Percentiles rank a stretch among this genome's conserved stretches.
Conservation (phyloP, 2,888 invertebrate species). For the Phorcus lineatus region DNA sequence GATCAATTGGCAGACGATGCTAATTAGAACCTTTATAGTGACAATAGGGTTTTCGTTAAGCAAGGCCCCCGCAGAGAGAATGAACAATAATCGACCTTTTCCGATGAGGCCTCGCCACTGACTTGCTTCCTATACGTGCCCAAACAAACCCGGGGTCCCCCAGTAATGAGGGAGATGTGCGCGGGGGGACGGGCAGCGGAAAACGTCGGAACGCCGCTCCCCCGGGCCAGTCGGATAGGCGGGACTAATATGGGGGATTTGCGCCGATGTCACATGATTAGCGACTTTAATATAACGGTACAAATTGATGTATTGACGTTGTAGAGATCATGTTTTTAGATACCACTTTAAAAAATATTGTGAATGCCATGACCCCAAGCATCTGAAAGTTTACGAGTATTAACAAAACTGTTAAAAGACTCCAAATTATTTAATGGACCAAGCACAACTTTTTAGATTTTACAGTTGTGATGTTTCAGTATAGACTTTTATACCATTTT, state of each 20-base stretch:
- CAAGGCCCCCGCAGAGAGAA: conserved; percentile 21
- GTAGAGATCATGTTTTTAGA: neutral
- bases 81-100: conserved; percentile 28
- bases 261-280: no score
- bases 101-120: conserved; percentile 20
- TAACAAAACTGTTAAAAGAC: no score
- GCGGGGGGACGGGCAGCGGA: conserved; percentile 12
- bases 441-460: no score
- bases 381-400: no score
- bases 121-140: conserved; percentile 5
- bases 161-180: conserved; percentile 1
- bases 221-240: neutral
- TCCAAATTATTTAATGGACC: no score
- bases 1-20: conserved; percentile 31
- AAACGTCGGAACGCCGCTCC: conserved; percentile 6
- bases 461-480: no score
- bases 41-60: conserved; percentile 30
- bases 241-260: no score
- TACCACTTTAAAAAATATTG: no score
- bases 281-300: neutral
- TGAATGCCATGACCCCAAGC: no score
- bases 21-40: conserved; percentile 38
- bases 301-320: neutral
- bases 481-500: no score
- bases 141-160: conserved; percentile 15